phyloP scores from a whole-genome alignment of 2,888 invertebrate genomes.

The Dynastes tityus region DNA sequence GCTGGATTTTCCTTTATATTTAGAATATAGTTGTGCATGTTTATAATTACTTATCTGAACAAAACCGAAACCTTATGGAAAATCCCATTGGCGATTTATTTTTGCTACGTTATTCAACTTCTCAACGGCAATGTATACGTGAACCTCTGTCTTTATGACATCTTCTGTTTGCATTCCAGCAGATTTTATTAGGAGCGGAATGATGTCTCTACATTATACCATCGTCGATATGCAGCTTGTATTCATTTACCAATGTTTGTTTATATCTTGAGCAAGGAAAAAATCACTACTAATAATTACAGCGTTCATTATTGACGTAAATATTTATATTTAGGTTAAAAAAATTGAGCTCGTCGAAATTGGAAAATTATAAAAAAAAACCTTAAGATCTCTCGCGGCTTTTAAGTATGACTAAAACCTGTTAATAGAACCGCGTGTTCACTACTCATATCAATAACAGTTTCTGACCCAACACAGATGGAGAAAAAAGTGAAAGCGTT shows the following conservation, averaged over 20 bases:
- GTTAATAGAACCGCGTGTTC: too few species aligned
- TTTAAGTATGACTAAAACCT: too few species aligned
- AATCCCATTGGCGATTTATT: not conserved
- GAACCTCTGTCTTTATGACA: not conserved
- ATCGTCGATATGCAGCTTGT: not conserved
- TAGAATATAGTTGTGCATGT: too few species aligned
- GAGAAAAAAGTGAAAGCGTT: slow-evolving; percentile 10
- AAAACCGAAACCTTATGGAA: too few species aligned
- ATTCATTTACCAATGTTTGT: not conserved
- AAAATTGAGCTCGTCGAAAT: not conserved
- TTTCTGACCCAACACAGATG: too few species aligned
- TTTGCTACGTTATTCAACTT: slow-evolving; percentile 3
- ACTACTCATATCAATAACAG: too few species aligned
- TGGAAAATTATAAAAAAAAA: not conserved
- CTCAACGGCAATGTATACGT: not conserved
- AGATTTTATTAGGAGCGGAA: slow-evolving; percentile 9
- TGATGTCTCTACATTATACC: not conserved
- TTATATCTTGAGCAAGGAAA: not conserved
- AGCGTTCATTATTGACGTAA: not conserved
- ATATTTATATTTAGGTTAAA: slow-evolving; percentile 5
- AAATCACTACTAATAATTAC: not conserved
- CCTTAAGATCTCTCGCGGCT: too few species aligned
- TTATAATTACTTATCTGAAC: too few species aligned
- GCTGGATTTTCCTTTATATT: too few species aligned
- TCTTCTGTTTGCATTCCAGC: not conserved